phyloP scores from a whole-genome alignment of 2,797 vertebrate species.

The Melanotaenia trifasciata region DNA sequence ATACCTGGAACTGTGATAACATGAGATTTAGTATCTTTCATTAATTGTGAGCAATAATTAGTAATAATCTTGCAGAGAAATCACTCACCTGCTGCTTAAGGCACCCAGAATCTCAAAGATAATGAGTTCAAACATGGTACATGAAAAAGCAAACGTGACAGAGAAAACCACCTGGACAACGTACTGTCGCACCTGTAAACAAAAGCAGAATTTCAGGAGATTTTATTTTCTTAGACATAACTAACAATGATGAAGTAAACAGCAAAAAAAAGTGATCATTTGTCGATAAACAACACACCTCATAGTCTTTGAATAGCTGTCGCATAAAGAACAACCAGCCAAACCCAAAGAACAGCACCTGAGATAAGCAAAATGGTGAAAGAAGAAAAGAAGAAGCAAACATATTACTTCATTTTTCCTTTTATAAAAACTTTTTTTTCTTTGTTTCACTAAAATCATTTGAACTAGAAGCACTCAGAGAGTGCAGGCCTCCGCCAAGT shows the following conservation, averaged over 20 bases:
- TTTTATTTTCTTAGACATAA: background rate
- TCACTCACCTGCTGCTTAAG: constrained; percentile 91
- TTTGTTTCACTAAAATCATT: background rate
- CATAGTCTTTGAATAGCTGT: constrained; percentile 97
- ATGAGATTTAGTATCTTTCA: background rate
- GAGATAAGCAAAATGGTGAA: constrained; percentile 17
- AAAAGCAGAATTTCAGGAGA: constrained; percentile 15
- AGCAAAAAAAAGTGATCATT: background rate
- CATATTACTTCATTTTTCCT: too few species aligned
- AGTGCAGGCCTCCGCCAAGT: too few species aligned
- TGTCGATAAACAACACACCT: constrained; percentile 79
- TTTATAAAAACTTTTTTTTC: background rate
- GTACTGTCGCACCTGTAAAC: constrained; percentile 93
- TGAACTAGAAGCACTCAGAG: background rate
- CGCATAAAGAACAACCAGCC: constrained; percentile 99
- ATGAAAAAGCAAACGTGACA: constrained; percentile 97
- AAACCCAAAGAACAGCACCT: constrained; percentile 98
- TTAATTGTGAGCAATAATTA: background rate
- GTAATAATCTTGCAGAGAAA: background rate
- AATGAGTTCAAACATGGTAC: constrained; percentile 99
- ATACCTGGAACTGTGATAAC: constrained; percentile 90
- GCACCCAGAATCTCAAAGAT: constrained; percentile 99
- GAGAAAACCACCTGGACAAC: constrained; percentile 98
- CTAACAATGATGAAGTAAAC: background rate
- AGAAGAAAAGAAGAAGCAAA: background rate